Percentiles rank a stretch among this genome's conserved stretches.
Conservation (phyloP, 2,888 invertebrate species). For the Lasius fuliginosus region DNA sequence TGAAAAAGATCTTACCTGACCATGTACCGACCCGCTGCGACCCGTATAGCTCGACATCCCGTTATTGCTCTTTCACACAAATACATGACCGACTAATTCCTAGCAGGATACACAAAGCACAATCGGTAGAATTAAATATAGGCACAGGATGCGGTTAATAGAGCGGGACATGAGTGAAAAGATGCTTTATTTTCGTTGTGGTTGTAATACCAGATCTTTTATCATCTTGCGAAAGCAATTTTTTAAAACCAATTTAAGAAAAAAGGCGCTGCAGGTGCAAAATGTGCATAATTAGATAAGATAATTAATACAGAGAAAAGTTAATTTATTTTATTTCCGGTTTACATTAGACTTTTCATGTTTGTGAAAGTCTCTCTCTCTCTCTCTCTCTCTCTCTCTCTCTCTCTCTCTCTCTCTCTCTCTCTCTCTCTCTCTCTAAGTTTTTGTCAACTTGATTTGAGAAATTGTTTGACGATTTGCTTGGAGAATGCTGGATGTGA, state of each 20-base stretch:
- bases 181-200: neutral
- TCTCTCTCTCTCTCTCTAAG: neutral
- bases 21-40: constrained; percentile 18
- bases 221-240: neutral
- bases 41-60: neutral
- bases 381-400: too few relatives aligned
- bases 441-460: neutral
- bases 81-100: constrained; percentile 36
- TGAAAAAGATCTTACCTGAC: constrained; percentile 41
- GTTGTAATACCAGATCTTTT: neutral
- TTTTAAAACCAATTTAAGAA: neutral
- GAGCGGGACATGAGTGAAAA: constrained; percentile 11
- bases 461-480: neutral
- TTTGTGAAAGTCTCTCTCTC: neutral
- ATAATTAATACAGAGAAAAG: neutral
- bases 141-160: constrained; percentile 45
- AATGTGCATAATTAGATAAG: neutral
- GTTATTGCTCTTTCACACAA: constrained; percentile 22
- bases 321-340: neutral
- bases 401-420: too few relatives aligned
- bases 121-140: constrained; percentile 22
- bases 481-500: neutral
- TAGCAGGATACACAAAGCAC: constrained; percentile 29
- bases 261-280: neutral
- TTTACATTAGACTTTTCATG: neutral